Evolutionary conservation across 2,113 vertebrate species (phyloP), one percentile per base, ranked within the genome.

Genomic region (Rhodinocichla rosea): DNA sequence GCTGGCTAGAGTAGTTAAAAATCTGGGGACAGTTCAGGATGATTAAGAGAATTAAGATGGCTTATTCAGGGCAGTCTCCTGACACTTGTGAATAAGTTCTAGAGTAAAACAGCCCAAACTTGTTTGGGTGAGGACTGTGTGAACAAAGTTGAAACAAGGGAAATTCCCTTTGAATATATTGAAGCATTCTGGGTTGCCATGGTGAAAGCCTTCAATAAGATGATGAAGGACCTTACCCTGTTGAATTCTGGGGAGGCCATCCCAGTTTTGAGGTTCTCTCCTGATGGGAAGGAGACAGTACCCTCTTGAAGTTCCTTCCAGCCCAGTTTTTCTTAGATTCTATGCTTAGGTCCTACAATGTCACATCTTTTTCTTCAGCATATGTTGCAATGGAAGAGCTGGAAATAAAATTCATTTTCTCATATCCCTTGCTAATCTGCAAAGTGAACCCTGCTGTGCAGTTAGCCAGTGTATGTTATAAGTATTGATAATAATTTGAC

Each of bases 311-410:
- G 11, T 26, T 50, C 11, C 12, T 71, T 92, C 15, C 19, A 69
- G 39, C 6, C 8, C 10, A 17, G 0, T 5, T 69, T 56, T 55
- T 17, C 2, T 63, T 3, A 44, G 10, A 8, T 80, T 60, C 11
- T 73, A 0, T 55, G 26, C n/a, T 27, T 13, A 57, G 32, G 19
- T 74, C 16, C 4, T 44, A 24, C 35, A 26, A 47, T 53, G 13
- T 42, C 12, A 4, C 2, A 2, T 13, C 23, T 70, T 39, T 83
- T n/a, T 24, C 5, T 37, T 73, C 4, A 35, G 16, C 11, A 2
- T 62, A 9, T 10, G 2, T 42, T 22, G 10, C 39, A 89, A 13
- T 39, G 15, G 6, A 9, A 47, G 42, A 80, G 4, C 26, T 90
- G 33, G 26, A 50, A 65, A 56, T 35, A 2, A 37, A 21, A 19